These are phyloP conservation scores for Nannobrachium achirus DNA, from an alignment of 2,113 vertebrate genomes.

Conservation along the genomic window DNA sequence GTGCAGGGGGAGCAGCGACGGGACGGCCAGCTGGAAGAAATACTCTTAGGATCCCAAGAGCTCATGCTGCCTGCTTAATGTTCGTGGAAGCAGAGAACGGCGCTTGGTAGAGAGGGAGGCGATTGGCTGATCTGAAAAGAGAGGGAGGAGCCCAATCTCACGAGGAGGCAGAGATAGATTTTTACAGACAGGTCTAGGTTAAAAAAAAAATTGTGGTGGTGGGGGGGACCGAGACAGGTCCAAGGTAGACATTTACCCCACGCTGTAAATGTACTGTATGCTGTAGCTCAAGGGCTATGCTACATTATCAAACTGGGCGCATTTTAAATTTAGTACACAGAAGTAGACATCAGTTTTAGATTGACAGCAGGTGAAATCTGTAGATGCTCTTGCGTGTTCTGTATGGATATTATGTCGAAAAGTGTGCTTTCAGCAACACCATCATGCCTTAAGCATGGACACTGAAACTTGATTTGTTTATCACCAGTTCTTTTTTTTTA, in stretches of 20 bases:
- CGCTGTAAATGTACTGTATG: conserved; percentile 12
- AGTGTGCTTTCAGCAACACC: too few species aligned
- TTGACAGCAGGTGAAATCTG: too few species aligned
- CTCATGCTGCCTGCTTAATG: conserved; percentile 60
- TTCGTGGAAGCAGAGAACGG: conserved; percentile 38
- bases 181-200: conserved; percentile 44
- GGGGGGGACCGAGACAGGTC: conserved; percentile 26
- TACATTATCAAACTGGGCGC: background rate
- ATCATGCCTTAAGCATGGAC: too few species aligned
- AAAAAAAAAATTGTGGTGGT: conserved; percentile 35
- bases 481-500: too few species aligned
- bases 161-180: conserved; percentile 53
- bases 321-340: too few species aligned
- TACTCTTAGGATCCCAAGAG: conserved; percentile 70
- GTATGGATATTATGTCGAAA: too few species aligned
- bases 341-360: too few species aligned
- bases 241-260: conserved; percentile 13
- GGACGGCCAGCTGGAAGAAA: conserved; percentile 74
- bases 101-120: conserved; percentile 16
- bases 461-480: too few species aligned
- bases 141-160: conserved; percentile 51
- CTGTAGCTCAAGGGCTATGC: background rate
- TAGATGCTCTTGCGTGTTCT: too few species aligned
- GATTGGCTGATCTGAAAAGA: conserved; percentile 62
- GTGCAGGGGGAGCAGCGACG: conserved; percentile 72